Base-by-base conservation (phyloP, 2,888 invertebrate species). In the Argyresthia albistria region DNA sequence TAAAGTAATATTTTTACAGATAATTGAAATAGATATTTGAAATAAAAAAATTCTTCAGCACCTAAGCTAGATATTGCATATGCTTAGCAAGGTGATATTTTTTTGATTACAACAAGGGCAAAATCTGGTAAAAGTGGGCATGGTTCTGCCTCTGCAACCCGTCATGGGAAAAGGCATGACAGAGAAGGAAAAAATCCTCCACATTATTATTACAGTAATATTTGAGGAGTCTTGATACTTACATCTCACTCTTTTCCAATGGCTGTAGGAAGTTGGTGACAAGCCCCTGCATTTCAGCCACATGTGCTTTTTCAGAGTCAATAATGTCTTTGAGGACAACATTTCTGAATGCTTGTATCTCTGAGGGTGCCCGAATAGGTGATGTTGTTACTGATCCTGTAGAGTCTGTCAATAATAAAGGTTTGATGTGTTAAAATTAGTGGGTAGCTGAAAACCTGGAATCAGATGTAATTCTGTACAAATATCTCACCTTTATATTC, bases 221-320 rank as follows among this genome's bases (percentile, higher is more conserved):
- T 39, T 11, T 39, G n/a, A 39, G n/a, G 39, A 39, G 3, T 9
- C n/a, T n/a, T 35, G 25, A 46, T 56, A 89, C 93, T 92, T 89
- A 97, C 98, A 97, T 92, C 64, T 94, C 93, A 73, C 93, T 93
- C 64, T 92, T 91, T 71, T 95, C 94, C 59, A 98, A 83, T n/a
- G 97, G 97, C 66, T 92, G 92, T 55, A 98, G 87, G 73, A 96
- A 97, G 73, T 94, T 95, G 64, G 91, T 93, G 57, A 95, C 90
- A 48, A 97, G 89, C 37, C 93, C 94, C 67, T 95, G 94, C 73
- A 98, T 89, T 80, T 98, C 97, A 6, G 93, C 92, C 35, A 97
- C 95, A 88, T 97, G 96, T 0, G 95, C 94, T 66, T 92, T 93
- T 80, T 98, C 98, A 7, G 97, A 97, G 72, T 98, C 97, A 59